Evolutionary conservation across 2,113 vertebrate genomes (phyloP).

Genomic region (Cebus imitator): DNA sequence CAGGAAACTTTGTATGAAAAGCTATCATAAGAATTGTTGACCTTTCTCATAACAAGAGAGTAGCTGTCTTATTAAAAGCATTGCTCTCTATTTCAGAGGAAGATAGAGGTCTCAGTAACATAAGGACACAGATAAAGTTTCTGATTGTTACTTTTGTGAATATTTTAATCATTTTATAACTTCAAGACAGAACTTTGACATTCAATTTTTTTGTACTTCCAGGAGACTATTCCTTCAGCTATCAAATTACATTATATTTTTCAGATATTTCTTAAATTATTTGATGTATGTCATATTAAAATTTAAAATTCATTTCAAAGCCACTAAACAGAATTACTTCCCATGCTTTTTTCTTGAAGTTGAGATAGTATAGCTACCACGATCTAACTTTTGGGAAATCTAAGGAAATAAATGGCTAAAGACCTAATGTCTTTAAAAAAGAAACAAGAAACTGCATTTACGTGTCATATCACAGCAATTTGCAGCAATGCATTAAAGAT

Average conservation of each 20-base stretch:
- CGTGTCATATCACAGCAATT: not conserved
- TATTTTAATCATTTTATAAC: slow-evolving; percentile 41
- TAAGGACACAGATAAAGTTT: not conserved
- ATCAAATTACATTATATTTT: not conserved
- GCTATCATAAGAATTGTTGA: not conserved
- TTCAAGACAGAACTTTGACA: slow-evolving; percentile 10
- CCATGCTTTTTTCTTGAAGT: not conserved
- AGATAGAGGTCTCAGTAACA: not conserved
- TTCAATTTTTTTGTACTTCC: not conserved
- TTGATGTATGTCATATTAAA: not conserved
- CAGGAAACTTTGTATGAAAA: not conserved
- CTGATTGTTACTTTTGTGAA: not conserved
- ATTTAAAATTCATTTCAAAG: not conserved
- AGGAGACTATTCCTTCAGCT: not conserved
- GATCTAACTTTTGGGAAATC: not conserved
- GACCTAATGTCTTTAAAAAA: not conserved
- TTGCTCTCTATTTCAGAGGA: not conserved
- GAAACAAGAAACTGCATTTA: not conserved
- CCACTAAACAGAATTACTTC: not conserved
- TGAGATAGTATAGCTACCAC: not conserved
- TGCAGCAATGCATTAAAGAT: not conserved
- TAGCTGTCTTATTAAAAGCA: not conserved
- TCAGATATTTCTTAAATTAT: not conserved
- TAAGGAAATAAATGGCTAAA: not conserved
- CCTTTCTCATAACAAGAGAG: not conserved